Conservation (phyloP, 2,888 invertebrate species). For the Rotaria magnacalcarata region DNA sequence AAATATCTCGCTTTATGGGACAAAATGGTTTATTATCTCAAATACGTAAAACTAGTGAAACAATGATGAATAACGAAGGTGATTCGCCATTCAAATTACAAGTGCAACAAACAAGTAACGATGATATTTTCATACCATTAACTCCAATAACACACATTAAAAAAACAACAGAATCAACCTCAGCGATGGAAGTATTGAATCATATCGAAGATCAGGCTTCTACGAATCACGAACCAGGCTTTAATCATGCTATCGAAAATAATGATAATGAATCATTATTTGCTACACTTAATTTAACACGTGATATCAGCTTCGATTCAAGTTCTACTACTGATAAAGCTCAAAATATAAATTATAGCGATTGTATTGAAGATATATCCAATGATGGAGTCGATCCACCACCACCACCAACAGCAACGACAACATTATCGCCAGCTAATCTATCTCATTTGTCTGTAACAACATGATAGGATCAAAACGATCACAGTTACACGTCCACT, state of each 20-base stretch:
- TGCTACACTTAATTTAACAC: not conserved
- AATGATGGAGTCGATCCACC: not conserved
- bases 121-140: not conserved
- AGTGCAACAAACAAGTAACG: no score
- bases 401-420: not conserved
- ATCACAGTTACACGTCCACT: not conserved
- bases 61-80: not conserved
- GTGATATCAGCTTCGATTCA: not conserved
- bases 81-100: not conserved
- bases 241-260: not conserved
- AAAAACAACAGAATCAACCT: no score
- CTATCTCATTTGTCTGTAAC: not conserved
- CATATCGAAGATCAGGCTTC: not conserved
- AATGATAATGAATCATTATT: not conserved
- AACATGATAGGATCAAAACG: not conserved
- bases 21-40: conserved; percentile 5
- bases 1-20: not conserved
- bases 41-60: not conserved
- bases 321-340: not conserved
- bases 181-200: not conserved
- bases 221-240: not conserved
- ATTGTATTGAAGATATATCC: not conserved
- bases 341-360: not conserved
- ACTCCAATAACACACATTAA: no score
- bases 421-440: not conserved